Evolutionary conservation across 2,888 invertebrate genomes (phyloP).

Genomic region (Rhagonycha lutea): DNA sequence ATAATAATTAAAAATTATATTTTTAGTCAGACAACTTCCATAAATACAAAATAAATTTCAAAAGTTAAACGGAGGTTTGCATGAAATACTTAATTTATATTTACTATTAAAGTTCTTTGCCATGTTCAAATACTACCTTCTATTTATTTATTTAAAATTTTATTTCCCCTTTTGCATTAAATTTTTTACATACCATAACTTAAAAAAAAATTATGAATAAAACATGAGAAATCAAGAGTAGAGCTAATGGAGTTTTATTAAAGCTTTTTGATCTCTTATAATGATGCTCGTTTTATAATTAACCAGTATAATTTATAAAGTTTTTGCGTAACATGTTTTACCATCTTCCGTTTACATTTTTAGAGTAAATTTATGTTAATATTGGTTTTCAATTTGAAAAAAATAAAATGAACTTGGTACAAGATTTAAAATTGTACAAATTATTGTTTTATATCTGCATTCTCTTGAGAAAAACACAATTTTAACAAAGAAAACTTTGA

Average conservation of each 20-base stretch:
- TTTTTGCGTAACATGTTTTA: neutral
- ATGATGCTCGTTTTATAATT: conserved; percentile 14
- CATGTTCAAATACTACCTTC: neutral
- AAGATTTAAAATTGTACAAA: conserved; percentile 11
- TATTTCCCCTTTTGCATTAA: neutral
- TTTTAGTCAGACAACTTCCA: no score
- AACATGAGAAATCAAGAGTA: conserved; percentile 20
- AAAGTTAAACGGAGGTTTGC: neutral
- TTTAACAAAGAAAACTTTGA: conserved; percentile 7
- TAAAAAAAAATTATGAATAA: conserved; percentile 12
- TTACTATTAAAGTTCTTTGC: neutral
- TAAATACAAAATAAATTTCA: neutral
- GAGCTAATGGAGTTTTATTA: conserved; percentile 16
- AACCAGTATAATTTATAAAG: neutral
- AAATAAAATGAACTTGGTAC: neutral
- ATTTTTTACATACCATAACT: neutral
- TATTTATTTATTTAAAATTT: neutral
- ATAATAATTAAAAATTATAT: no score
- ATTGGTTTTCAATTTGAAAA: neutral
- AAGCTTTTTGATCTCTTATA: conserved; percentile 10
- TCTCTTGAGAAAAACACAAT: conserved; percentile 12
- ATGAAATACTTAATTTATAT: neutral
- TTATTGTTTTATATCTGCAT: conserved; percentile 16
- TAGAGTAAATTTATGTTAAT: neutral
- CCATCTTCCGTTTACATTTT: neutral